Conservation (phyloP, 2,888 invertebrate genomes). For the Drosophila mettleri region DNA sequence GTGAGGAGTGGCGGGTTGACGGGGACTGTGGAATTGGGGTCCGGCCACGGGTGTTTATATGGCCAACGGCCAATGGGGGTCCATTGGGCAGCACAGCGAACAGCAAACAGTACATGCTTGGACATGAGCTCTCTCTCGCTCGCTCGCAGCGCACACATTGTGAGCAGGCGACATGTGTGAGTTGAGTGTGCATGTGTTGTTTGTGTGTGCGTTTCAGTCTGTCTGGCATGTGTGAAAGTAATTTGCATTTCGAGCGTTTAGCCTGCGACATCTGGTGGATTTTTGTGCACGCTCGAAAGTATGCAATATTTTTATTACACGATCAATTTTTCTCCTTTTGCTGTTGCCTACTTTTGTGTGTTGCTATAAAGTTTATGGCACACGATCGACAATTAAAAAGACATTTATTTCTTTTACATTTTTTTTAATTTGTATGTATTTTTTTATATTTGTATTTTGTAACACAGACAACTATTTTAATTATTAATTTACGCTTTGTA, state of each 20-base stretch:
- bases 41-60: slow-evolving; percentile 21
- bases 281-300: slow-evolving; percentile 31
- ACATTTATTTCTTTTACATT: slow-evolving; percentile 41
- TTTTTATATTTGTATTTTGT: slow-evolving; percentile 70
- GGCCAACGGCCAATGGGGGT: slow-evolving; percentile 56
- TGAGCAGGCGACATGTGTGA: slow-evolving; percentile 8
- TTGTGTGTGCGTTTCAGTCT: slow-evolving; percentile 1
- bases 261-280: slow-evolving; percentile 44
- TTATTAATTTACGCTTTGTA: slow-evolving; percentile 70
- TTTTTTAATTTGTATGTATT: slow-evolving; percentile 69
- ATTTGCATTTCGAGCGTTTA: slow-evolving; percentile 16
- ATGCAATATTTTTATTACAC: slow-evolving; percentile 36
- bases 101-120: slow-evolving; percentile 15
- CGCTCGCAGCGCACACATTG: slow-evolving; percentile 3
- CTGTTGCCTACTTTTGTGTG: slow-evolving; percentile 48
- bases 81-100: slow-evolving; percentile 34
- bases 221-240: not conserved
- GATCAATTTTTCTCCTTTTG: not conserved
- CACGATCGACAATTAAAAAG: slow-evolving; percentile 41
- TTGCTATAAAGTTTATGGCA: slow-evolving; percentile 66
- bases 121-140: slow-evolving; percentile 13
- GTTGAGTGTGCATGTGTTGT: slow-evolving; percentile 5
- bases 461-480: slow-evolving; percentile 79
- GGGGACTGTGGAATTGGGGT: slow-evolving; percentile 11
- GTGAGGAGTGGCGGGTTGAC: not conserved